Percentiles rank a stretch among this genome's conserved stretches.
These are phyloP conservation scores for Drosophila recens DNA, from an alignment of 2,888 invertebrate species.

Conservation along the genomic window DNA sequence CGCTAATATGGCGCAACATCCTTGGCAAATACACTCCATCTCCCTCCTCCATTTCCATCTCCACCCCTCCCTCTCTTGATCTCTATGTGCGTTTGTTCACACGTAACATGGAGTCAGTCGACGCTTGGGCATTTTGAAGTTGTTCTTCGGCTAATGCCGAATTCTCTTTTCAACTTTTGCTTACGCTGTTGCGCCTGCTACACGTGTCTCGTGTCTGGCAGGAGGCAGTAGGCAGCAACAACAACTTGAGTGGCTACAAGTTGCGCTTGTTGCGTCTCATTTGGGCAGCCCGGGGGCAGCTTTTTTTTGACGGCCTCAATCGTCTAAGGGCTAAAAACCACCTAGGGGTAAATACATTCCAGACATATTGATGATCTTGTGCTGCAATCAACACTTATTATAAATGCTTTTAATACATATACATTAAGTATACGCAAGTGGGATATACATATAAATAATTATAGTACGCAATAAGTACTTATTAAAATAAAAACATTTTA, in stretches of 20 bases:
- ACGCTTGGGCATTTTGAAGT: constrained; percentile 45
- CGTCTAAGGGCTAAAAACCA: neutral
- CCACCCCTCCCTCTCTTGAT: neutral
- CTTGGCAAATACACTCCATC: constrained; percentile 47
- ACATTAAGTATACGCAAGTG: neutral
- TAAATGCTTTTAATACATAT: neutral
- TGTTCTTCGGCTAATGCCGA: constrained; percentile 50
- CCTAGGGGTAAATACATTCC: neutral
- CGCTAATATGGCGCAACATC: constrained; percentile 79
- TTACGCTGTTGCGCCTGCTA: constrained; percentile 69
- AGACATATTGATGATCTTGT: constrained; percentile 14
- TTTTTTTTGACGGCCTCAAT: constrained; percentile 24
- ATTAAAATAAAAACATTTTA: too few species aligned
- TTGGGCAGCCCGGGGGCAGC: constrained; percentile 55
- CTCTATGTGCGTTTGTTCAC: constrained; percentile 50
- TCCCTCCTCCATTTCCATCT: neutral
- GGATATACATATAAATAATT: neutral
- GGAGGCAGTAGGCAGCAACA: neutral
- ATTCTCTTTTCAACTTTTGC: constrained; percentile 63
- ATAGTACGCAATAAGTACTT: too few species aligned
- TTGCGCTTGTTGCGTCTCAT: constrained; percentile 70
- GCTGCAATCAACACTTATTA: constrained; percentile 3
- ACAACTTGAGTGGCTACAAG: constrained; percentile 53
- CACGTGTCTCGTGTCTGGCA: constrained; percentile 38
- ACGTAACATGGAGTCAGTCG: constrained; percentile 45